Evolutionary conservation across 2,888 invertebrate genomes (phyloP), one percentile per base, ranked within the genome.

Genomic region (Endotricha flammealis): DNA sequence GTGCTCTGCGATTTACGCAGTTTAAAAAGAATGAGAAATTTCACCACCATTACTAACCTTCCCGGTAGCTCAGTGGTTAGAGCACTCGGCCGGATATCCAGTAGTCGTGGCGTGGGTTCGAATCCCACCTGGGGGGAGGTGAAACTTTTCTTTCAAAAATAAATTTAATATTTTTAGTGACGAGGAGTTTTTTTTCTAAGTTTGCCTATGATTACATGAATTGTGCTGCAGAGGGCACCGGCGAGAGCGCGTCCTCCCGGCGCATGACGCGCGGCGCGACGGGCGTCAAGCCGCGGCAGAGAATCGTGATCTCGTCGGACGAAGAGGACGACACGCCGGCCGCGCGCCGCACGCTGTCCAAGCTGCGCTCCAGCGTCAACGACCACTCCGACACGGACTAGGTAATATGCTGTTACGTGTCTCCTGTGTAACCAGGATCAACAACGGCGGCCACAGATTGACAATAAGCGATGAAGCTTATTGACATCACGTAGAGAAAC

Each of bases 241-340:
- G 38, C 8, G 37, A 14, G 45, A 45, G 36, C 64, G 46, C 6
- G 49, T 46, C 12, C 57, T 36, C 73, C 37, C 73, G 86, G 36
- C 78, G 87, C 5, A 76, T 87, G 82, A 87, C 87, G 48, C 83
- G 87, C 56, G 86, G 86, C 53, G 83, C 83, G 50, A 86, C 87
- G 24, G 87, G 86, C 56, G 80, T 78, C 32, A 82, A 81, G 73
- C 86, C 86, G 57, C 81, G 87, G 0, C 86, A 87, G 45, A 83
- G 86, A 57, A 87, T 87, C 67, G 86, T 87, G 4, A 87, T 87
- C 62, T 86, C 86, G 9, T 82, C 81, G 1, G 87, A 87, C 73
- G 87, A 87, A 66, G 87, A 87, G 73, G 85, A 87, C 68, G 83
- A 74, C 74, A 83, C 83, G 68, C 85, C 82, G 13, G 78, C 78